Base-by-base conservation (phyloP, 2,113 vertebrate species). In the Grus americana region DNA sequence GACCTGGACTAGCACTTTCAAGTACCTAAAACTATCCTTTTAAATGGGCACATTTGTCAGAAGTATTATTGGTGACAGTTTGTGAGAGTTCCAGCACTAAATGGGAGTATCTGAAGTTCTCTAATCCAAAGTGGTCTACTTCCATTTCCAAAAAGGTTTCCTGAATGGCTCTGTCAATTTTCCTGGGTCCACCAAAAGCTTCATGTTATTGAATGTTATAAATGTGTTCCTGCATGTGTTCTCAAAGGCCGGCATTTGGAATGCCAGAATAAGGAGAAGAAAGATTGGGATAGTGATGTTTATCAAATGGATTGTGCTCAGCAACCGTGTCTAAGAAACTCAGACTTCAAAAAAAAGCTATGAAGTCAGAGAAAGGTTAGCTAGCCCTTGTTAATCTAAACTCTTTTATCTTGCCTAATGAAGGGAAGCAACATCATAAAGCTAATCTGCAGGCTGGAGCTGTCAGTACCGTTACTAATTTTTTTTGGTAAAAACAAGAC, bases 341-440 rank as follows among this genome's bases (percentile, higher is more conserved):
- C 66, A 91, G 92, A 90, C 95, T 95, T 97, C 26, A 91, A 44
- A 94, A 95, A 95, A 94, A 92, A 68, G 15, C 50, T 74, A 66
- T 75, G 23, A 92, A 96, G 93, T 93, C 87, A 96, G 78, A 67
- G 78, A 95, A 92, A 96, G 93, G 93, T 95, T 96, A 95, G 76
- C 63, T 93, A 92, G 47, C 70, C 85, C 74, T 88, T 91, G 50
- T 95, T 96, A 95, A 88, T 82, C 61, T 79, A 38, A 86, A 57
- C 71, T 74, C 96, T 97, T 98, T 97, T 95, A 97, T 98, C 93
- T 65, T 94, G 84, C 63, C 80, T 96, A 91, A 80, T 92, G 85
- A 92, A 95, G 86, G 75, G 87, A 97, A 97, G 57, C 90, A 92
- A 84, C 82, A 92, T 85, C 75, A 72, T 78, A 90, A 95, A 95